A percentile compares a stretch with the other conserved stretches of the same genome.
phyloP scores from a whole-genome alignment of 2,888 invertebrate species.

The Drosophila neonasuta region DNA sequence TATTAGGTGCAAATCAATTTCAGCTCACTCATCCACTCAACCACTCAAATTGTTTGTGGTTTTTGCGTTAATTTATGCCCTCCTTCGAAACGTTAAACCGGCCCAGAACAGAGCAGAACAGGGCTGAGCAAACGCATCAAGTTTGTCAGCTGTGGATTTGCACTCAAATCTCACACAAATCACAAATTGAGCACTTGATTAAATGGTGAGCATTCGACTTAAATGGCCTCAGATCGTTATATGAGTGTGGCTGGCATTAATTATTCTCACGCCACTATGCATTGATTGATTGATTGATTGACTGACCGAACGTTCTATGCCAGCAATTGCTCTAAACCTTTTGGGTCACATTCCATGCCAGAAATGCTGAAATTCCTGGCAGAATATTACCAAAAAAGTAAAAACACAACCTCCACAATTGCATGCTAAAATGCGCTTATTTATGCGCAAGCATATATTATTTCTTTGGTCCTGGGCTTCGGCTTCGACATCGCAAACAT shows the following conservation, averaged over 20 bases:
- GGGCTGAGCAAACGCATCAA: constrained; percentile 19
- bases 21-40: constrained; percentile 30
- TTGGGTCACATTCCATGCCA: constrained; percentile 1
- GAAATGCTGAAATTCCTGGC: neutral
- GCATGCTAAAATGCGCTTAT: constrained; percentile 40
- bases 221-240: constrained; percentile 36
- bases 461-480: constrained; percentile 1
- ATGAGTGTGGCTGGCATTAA: constrained; percentile 44
- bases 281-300: constrained; percentile 38
- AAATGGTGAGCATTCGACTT: constrained; percentile 48
- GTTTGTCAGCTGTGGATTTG: constrained; percentile 54
- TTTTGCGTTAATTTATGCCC: constrained; percentile 52
- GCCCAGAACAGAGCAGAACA: constrained; percentile 1
- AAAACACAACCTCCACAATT: constrained; percentile 1
- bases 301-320: constrained; percentile 7
- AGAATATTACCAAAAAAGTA: neutral
- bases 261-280: constrained; percentile 37
- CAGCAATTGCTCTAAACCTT: neutral
- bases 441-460: constrained; percentile 43
- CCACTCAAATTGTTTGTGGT: constrained; percentile 26
- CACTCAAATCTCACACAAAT: constrained; percentile 53
- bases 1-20: constrained; percentile 58
- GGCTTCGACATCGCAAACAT: constrained; percentile 37
- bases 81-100: neutral
- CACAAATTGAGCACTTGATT: constrained; percentile 57